Percentiles rank a stretch among this genome's conserved stretches.
Evolutionary conservation across 2,888 invertebrate species (phyloP).

Genomic region (Drosophila parthenogenetica): DNA sequence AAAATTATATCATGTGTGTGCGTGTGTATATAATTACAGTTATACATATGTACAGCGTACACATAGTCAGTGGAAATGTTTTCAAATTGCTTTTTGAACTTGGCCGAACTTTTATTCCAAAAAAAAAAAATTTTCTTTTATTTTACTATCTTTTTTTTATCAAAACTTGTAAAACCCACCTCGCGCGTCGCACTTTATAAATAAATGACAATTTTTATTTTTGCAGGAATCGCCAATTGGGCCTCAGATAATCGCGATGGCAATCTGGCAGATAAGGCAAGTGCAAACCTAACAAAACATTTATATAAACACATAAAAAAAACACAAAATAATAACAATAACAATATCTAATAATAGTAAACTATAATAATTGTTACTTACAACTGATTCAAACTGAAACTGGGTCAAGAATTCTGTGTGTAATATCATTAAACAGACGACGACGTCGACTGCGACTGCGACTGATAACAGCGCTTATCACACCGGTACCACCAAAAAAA

Average conservation of each 20-base stretch:
- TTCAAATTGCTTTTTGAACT: slow-evolving; percentile 42
- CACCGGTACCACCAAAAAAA: slow-evolving; percentile 29
- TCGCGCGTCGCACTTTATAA: slow-evolving; percentile 28
- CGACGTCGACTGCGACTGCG: background rate
- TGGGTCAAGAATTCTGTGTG: slow-evolving; percentile 42
- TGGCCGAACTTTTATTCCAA: slow-evolving; percentile 6
- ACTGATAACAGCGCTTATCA: slow-evolving; percentile 24
- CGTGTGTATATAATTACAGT: slow-evolving; percentile 5
- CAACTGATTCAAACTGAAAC: slow-evolving; percentile 18
- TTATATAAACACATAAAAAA: background rate
- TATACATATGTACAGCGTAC: slow-evolving; percentile 13
- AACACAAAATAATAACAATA: background rate
- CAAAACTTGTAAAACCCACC: slow-evolving; percentile 24
- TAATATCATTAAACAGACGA: slow-evolving; percentile 14
- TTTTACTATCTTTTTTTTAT: slow-evolving; percentile 9
- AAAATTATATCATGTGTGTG: background rate
- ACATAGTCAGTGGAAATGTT: slow-evolving; percentile 36
- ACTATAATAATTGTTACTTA: background rate
- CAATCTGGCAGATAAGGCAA: slow-evolving; percentile 85
- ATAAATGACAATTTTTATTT: slow-evolving; percentile 40
- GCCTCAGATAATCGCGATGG: slow-evolving; percentile 84
- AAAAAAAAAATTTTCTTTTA: background rate
- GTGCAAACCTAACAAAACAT: slow-evolving; percentile 34
- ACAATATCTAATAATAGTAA: background rate
- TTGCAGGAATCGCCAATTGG: slow-evolving; percentile 85